Base-by-base conservation (phyloP, 2,888 invertebrate species). In the Cheilosia pagana region DNA sequence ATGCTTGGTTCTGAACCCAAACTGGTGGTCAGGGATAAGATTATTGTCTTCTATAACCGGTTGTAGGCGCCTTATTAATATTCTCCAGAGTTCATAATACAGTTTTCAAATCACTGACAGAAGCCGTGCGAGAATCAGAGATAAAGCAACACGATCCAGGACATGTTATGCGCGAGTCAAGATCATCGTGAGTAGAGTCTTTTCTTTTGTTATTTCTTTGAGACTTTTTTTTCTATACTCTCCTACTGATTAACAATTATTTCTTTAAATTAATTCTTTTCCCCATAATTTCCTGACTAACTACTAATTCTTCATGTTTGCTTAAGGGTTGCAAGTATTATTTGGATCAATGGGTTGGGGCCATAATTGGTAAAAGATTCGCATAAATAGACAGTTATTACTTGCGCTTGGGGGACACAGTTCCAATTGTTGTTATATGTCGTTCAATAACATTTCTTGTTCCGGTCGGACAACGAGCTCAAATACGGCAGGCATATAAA, bases 101-200 rank as follows among this genome's bases (percentile, higher is more conserved):
- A 0, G 94, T 96, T 87, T 97, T 95, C 93, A 98, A 98, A 91
- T 95, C 97, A 0, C 93, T 98, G 88, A 96, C 97, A 57, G 98
- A 98, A 90, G 95, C 96, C 74, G 97, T 98, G 45, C 94, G 98
- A 70, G 98, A 98, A 93, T 96, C 96, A 90, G 98, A 99, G 93
- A 96, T 98, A 70, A 94, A 95, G 87, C 95, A 97, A 89, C 94
- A 96, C 71, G 98, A 98, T 92, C 96, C 98, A 6, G 94, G 94
- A 83, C 95, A 94, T 87, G 93, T 96, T 81, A 94, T 95, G 89
- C 93, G 94, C 87, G 95, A 95, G 90, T 95, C 95, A 87, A 93
- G 96, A 88, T 95, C 95, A 92, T 96, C 96, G 95, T 96, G 94
- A 96, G 96, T 96, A 90, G 0, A 48, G 10, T 63, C 52, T 50